Conservation (phyloP, 92 coral and sea anemone genomes). For the Galaxea fascicularis region DNA sequence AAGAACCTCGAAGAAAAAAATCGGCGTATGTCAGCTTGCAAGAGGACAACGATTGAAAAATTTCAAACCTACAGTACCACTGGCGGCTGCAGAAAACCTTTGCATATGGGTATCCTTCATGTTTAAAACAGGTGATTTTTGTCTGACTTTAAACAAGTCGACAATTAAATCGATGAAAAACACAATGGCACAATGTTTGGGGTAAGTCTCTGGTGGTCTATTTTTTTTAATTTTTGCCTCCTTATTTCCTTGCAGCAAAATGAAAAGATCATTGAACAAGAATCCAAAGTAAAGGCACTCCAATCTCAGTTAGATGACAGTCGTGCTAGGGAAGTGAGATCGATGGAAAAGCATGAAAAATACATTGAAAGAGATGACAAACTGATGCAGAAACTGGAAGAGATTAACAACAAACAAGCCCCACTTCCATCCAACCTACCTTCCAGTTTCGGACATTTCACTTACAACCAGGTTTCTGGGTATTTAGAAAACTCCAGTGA, state of each 20-base stretch:
- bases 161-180: too few relatives aligned
- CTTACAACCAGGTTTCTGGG: slow-evolving; percentile 4
- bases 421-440: slow-evolving; percentile 66
- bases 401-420: slow-evolving; percentile 52
- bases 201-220: too few relatives aligned
- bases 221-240: background rate
- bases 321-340: slow-evolving; percentile 63
- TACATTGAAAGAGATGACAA: slow-evolving; percentile 78
- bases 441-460: slow-evolving; percentile 20
- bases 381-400: slow-evolving; percentile 68
- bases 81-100: too few relatives aligned
- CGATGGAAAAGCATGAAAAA: slow-evolving; percentile 69
- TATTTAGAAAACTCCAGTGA: background rate
- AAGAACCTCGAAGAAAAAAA: too few relatives aligned
- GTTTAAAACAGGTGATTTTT: too few relatives aligned
- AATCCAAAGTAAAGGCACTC: slow-evolving; percentile 63
- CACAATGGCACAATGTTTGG: too few relatives aligned
- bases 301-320: slow-evolving; percentile 73
- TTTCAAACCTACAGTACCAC: too few relatives aligned
- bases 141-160: too few relatives aligned
- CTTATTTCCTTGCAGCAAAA: slow-evolving; percentile 55
- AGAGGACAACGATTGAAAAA: too few relatives aligned
- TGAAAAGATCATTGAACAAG: slow-evolving; percentile 66
- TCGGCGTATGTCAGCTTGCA: too few relatives aligned
- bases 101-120: too few relatives aligned